These are phyloP conservation scores for Falco berigora DNA, from an alignment of 2,797 vertebrate genomes.

Conservation along the genomic window DNA sequence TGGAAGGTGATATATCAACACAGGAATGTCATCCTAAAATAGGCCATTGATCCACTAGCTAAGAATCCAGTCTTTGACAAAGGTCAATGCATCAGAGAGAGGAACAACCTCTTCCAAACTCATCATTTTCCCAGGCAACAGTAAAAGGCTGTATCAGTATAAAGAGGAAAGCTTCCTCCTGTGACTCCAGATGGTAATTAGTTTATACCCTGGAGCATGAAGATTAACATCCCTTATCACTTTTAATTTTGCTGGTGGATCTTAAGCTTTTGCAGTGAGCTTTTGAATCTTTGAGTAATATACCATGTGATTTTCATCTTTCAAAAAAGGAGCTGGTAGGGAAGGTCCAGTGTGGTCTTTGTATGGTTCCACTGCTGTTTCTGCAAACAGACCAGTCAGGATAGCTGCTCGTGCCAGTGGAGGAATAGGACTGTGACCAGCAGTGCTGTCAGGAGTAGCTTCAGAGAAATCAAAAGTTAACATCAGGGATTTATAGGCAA, in stretches of 20 bases:
- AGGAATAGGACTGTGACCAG: background rate
- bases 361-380: background rate
- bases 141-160: background rate
- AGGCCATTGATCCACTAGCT: slow-evolving; percentile 35
- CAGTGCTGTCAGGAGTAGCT: background rate
- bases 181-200: slow-evolving; percentile 64
- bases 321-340: background rate
- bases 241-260: slow-evolving; percentile 60
- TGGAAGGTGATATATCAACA: slow-evolving; percentile 38
- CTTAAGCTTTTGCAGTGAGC: slow-evolving; percentile 48
- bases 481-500: background rate
- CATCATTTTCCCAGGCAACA: slow-evolving; percentile 51
- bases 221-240: slow-evolving; percentile 68
- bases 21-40: slow-evolving; percentile 28
- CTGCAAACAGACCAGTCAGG: background rate
- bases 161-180: slow-evolving; percentile 30
- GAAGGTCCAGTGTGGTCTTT: background rate
- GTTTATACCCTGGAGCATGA: slow-evolving; percentile 65
- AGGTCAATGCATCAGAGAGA: slow-evolving; percentile 33
- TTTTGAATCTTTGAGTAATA: slow-evolving; percentile 41
- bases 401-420: background rate
- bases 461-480: background rate
- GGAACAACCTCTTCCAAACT: background rate
- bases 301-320: background rate
- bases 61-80: slow-evolving; percentile 24